These are phyloP conservation scores for Apocrypta bakeri DNA, from an alignment of 1,140 invertebrate species.

Conservation along the genomic window DNA sequence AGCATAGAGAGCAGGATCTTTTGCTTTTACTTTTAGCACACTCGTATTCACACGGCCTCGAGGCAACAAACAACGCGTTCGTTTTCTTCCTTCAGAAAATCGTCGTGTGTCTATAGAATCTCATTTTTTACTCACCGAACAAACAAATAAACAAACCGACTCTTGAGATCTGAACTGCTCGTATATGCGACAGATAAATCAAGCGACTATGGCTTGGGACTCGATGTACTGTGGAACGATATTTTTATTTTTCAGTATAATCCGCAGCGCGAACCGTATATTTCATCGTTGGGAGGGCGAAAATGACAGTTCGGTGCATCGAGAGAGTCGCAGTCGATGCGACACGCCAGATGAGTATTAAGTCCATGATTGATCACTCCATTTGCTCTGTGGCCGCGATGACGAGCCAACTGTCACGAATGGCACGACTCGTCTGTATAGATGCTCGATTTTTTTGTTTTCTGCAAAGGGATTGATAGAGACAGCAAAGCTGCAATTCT, in stretches of 20 bases:
- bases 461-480: neutral
- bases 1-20: neutral
- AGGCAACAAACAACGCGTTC: neutral
- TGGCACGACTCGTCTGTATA: neutral
- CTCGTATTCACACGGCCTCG: neutral
- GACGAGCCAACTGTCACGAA: neutral
- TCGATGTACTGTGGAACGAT: no score
- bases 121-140: no score
- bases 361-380: slow-evolving; percentile 55
- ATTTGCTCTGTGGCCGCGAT: neutral
- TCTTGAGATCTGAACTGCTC: no score
- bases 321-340: neutral
- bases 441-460: neutral
- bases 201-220: no score
- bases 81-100: no score
- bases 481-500: neutral
- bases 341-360: slow-evolving; percentile 52
- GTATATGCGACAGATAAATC: no score
- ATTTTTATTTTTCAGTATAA: slow-evolving; percentile 40
- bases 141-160: no score
- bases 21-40: neutral
- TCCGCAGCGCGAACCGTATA: slow-evolving; percentile 24
- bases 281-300: neutral
- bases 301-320: neutral
- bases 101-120: no score